phyloP scores from a whole-genome alignment of 2,113 vertebrate species.

The Micromys minutus region DNA sequence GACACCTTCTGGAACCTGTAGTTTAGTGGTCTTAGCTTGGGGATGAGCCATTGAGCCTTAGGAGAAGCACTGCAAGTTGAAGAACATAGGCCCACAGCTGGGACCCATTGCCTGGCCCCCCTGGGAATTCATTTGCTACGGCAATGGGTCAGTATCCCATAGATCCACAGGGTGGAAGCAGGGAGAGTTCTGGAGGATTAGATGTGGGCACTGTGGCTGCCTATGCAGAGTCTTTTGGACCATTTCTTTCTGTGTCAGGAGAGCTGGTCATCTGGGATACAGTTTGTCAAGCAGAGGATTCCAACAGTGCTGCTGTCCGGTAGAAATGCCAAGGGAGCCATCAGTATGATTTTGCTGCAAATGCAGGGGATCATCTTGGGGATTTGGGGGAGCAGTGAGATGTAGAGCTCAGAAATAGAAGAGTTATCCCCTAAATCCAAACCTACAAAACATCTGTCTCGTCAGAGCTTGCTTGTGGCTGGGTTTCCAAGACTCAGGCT shows the following conservation, averaged over 20 bases:
- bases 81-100: neutral
- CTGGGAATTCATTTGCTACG: constrained; percentile 5
- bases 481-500: neutral
- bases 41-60: neutral
- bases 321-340: neutral
- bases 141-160: neutral
- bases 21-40: neutral
- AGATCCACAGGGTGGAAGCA: neutral
- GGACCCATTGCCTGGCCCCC: neutral
- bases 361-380: neutral
- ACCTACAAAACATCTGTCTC: neutral
- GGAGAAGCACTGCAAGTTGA: neutral
- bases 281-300: rapidly evolving
- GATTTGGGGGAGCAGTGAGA: neutral
- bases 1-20: neutral
- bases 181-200: neutral
- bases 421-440: constrained; percentile 33
- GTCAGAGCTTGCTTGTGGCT: neutral
- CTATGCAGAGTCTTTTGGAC: neutral
- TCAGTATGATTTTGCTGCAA: neutral
- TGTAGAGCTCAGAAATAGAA: constrained; percentile 36
- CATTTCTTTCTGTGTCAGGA: neutral
- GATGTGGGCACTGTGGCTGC: neutral
- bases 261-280: neutral
- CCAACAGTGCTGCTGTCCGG: neutral